phyloP scores from a whole-genome alignment of 2,888 invertebrate genomes.

The Agonopterix subpropinquella region DNA sequence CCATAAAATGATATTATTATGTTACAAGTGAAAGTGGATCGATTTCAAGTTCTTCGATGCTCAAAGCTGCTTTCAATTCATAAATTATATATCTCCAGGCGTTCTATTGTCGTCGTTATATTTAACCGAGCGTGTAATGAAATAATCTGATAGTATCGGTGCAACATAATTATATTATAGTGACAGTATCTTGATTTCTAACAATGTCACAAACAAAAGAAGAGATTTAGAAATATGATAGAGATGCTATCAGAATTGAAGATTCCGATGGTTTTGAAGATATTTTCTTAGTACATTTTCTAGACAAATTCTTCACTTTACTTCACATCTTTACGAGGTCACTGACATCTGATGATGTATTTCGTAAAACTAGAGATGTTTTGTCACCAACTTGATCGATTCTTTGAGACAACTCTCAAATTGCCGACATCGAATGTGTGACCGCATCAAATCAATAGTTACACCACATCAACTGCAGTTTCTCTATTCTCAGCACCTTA shows the following conservation, averaged over 20 bases:
- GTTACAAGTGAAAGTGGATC: constrained; percentile 19
- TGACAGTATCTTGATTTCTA: too few species aligned
- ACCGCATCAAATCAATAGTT: constrained; percentile 21
- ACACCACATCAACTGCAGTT: constrained; percentile 45
- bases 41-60: constrained; percentile 10
- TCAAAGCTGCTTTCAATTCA: constrained; percentile 18
- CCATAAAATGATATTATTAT: constrained; percentile 1
- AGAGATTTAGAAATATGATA: too few species aligned
- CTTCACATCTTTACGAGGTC: too few species aligned
- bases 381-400: too few species aligned
- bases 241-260: too few species aligned
- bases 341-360: neutral
- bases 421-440: neutral
- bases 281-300: too few species aligned
- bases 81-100: constrained; percentile 16
- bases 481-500: constrained; percentile 35
- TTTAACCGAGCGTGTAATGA: constrained; percentile 4
- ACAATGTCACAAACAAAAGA: too few species aligned
- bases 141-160: neutral
- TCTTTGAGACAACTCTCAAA: neutral
- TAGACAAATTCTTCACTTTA: too few species aligned
- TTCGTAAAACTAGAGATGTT: neutral
- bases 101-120: neutral
- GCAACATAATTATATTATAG: too few species aligned
- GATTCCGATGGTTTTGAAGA: too few species aligned